Percentiles rank a stretch among this genome's conserved stretches.
Evolutionary conservation across 2,888 invertebrate genomes (phyloP).

Genomic region (Acleris literana): DNA sequence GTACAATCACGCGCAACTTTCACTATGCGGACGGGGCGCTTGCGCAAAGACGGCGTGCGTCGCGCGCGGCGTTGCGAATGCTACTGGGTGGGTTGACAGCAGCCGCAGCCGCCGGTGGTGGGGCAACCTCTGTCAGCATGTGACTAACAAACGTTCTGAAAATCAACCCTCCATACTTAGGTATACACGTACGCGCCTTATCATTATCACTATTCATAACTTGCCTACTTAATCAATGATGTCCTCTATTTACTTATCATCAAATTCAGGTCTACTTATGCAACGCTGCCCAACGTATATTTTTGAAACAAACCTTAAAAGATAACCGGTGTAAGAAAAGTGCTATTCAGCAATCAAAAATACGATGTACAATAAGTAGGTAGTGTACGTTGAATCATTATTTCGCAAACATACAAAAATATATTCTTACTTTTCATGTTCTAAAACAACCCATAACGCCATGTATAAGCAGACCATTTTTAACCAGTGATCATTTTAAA

Average conservation of each 20-base stretch:
- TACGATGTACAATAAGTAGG: too few species aligned
- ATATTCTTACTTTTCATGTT: too few species aligned
- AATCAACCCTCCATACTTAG: constrained; percentile 42
- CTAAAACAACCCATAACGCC: too few species aligned
- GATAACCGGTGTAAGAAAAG: background rate
- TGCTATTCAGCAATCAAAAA: too few species aligned
- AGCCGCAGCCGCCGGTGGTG: constrained; percentile 50
- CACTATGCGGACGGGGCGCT: constrained; percentile 65
- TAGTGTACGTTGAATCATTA: too few species aligned
- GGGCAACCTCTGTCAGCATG: constrained; percentile 51
- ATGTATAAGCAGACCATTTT: too few species aligned
- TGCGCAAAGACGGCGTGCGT: constrained; percentile 68
- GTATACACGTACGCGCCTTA: background rate
- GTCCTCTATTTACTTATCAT: constrained; percentile 7
- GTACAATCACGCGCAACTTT: constrained; percentile 78
- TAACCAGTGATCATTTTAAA: too few species aligned
- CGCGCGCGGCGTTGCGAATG: constrained; percentile 68
- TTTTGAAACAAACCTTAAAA: background rate
- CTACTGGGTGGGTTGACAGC: constrained; percentile 65
- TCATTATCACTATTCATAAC: constrained; percentile 21
- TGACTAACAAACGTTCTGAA: constrained; percentile 62
- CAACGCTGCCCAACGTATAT: background rate
- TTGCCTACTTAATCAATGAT: constrained; percentile 13
- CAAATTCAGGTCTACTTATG: background rate
- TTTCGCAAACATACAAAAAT: too few species aligned